Base-by-base conservation (phyloP, 2,113 vertebrate species). In the Centropus unirufus region DNA sequence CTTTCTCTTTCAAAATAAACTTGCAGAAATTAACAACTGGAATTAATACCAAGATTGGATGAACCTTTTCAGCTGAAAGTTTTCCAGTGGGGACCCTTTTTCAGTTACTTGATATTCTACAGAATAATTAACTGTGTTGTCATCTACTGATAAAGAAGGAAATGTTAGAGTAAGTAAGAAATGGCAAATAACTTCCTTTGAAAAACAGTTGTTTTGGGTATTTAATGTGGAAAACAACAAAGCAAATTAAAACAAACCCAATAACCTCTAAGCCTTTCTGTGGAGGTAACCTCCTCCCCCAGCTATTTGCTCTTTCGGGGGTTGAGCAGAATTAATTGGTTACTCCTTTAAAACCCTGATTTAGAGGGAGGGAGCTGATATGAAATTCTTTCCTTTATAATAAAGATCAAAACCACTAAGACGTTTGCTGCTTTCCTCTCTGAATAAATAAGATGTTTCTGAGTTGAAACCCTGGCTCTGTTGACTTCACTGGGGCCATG, bases 401-500 rank as follows among this genome's bases (percentile, higher is more conserved):
- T 47, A 57, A 81, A 91, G n/a, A 91, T 70, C 27, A 78, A 84
- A 89, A 46, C 20, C 69, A 36, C 42, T 19, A 44, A n/a, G 83
- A 75, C 40, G 16, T 94, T 84, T 80, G 6, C 57, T 83, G 11
- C 23, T 90, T 82, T 91, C 47, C 87, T 93, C 20, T 19, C 51
- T 91, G 42, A 79, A 74, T 39, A 77, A 92, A 73, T 73, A 75
- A 83, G 78, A 90, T 83, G 52, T 49, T 67, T 88, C 78, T 95
- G 42, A 93, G 72, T 62, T 81, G 81, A 92, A 93, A 44, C 30
- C 19, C 63, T 91, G 59, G 51, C 82, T 94, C 70, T 10, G 1
- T 52, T 83, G 87, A 63, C 75, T 95, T 95, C 39, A 29, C 32
- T 54, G 87, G 77, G 94, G 54, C 87, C 74, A 79, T 92, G 70